phyloP scores from a whole-genome alignment of 2,113 vertebrate species.

The Mixornis gularis region DNA sequence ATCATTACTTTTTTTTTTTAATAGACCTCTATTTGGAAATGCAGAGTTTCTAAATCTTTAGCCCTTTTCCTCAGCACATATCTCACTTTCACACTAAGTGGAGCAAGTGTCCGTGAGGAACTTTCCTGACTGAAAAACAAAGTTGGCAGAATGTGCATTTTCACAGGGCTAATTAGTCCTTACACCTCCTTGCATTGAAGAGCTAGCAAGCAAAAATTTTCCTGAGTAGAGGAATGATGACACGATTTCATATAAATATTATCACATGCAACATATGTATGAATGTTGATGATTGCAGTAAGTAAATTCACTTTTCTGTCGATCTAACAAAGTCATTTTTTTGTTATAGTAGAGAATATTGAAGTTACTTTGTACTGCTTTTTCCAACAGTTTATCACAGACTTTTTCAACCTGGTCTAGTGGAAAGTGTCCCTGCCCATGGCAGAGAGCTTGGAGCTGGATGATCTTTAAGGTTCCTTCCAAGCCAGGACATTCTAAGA shows the following conservation, averaged over 20 bases:
- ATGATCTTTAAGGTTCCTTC: neutral
- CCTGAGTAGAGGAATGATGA: neutral
- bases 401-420: neutral
- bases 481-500: neutral
- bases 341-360: neutral
- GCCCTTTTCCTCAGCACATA: neutral
- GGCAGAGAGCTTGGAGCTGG: neutral
- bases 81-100: neutral
- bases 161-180: neutral
- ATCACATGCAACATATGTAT: neutral
- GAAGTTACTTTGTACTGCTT: neutral
- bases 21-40: neutral
- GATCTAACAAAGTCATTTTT: neutral
- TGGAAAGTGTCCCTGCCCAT: too few relatives aligned
- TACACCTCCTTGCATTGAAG: neutral
- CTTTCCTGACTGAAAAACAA: neutral
- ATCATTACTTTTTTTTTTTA: neutral
- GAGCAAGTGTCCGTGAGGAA: neutral
- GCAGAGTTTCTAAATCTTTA: neutral
- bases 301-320: neutral
- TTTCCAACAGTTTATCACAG: neutral
- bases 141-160: neutral
- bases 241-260: neutral
- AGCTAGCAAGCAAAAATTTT: neutral
- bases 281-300: neutral